Percentiles rank a stretch among this genome's conserved stretches.
These are phyloP conservation scores for Spodoptera picta DNA, from an alignment of 2,888 invertebrate genomes.

Conservation along the genomic window DNA sequence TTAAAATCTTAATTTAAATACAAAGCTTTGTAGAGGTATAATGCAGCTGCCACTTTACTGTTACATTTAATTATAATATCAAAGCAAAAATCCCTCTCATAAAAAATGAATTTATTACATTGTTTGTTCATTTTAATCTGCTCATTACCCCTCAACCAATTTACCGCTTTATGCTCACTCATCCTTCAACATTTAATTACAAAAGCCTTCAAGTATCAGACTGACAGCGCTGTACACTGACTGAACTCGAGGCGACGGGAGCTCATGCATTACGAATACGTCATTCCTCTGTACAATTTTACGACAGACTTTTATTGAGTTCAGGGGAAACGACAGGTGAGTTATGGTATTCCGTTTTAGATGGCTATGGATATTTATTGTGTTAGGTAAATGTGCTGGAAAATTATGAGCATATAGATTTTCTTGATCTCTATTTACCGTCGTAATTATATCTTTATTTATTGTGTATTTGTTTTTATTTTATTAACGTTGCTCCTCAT, in stretches of 20 bases:
- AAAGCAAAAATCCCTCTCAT: slow-evolving; percentile 34
- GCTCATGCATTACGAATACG: slow-evolving; percentile 53
- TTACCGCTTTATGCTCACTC: slow-evolving; percentile 41
- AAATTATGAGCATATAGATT: neutral
- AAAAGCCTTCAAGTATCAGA: slow-evolving; percentile 49
- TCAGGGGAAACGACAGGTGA: slow-evolving; percentile 46
- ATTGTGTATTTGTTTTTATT: too few relatives aligned
- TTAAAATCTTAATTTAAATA: slow-evolving; percentile 26
- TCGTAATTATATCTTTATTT: too few relatives aligned
- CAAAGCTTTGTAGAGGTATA: slow-evolving; percentile 19
- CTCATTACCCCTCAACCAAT: slow-evolving; percentile 39
- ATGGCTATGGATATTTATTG: slow-evolving; percentile 11
- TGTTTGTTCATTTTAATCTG: slow-evolving; percentile 47
- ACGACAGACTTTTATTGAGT: slow-evolving; percentile 54
- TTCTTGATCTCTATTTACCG: neutral
- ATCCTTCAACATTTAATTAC: slow-evolving; percentile 50
- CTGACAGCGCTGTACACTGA: slow-evolving; percentile 38
- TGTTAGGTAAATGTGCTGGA: neutral
- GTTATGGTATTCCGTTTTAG: slow-evolving; percentile 44
- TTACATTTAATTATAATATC: slow-evolving; percentile 24
- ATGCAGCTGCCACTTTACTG: slow-evolving; percentile 28
- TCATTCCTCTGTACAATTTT: slow-evolving; percentile 49
- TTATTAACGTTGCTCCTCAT: too few relatives aligned
- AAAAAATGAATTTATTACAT: slow-evolving; percentile 33
- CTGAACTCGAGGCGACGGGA: slow-evolving; percentile 30